Evolutionary conservation across 1,140 invertebrate genomes (phyloP).

Genomic region (Scaptodrosophila lebanonensis): DNA sequence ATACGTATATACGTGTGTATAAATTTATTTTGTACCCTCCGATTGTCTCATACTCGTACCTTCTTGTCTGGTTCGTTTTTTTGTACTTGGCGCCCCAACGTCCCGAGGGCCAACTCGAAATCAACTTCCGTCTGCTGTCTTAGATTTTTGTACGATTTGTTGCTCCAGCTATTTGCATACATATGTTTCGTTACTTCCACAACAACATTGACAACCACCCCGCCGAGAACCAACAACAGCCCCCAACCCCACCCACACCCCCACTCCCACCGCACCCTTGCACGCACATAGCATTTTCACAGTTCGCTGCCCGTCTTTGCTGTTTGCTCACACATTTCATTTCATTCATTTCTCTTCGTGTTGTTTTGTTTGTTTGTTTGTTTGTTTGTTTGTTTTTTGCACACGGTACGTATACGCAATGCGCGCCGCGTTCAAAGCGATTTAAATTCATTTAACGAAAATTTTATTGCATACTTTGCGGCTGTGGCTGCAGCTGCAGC

Average conservation of each 20-base stretch:
- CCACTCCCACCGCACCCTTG: background rate
- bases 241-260: background rate
- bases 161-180: conserved; percentile 30
- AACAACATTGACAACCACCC: conserved; percentile 18
- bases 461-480: conserved; percentile 46
- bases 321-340: too few species aligned
- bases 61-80: too few species aligned
- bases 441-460: conserved; percentile 41
- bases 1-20: conserved; percentile 28
- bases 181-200: conserved; percentile 14
- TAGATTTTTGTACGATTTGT: conserved; percentile 19
- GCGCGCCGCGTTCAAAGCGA: conserved; percentile 17
- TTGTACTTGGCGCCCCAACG: background rate
- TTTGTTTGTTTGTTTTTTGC: background rate
- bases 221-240: background rate
- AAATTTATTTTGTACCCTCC: conserved; percentile 10
- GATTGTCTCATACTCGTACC: background rate
- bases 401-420: conserved; percentile 33
- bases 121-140: conserved; percentile 40
- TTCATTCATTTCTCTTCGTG: too few species aligned
- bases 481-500: conserved; percentile 21
- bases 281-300: conserved; percentile 8
- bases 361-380: too few species aligned
- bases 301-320: conserved; percentile 33
- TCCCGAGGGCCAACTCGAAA: conserved; percentile 22